phyloP scores from a whole-genome alignment of 2,797 vertebrate species.

The Limnodromus scolopaceus region DNA sequence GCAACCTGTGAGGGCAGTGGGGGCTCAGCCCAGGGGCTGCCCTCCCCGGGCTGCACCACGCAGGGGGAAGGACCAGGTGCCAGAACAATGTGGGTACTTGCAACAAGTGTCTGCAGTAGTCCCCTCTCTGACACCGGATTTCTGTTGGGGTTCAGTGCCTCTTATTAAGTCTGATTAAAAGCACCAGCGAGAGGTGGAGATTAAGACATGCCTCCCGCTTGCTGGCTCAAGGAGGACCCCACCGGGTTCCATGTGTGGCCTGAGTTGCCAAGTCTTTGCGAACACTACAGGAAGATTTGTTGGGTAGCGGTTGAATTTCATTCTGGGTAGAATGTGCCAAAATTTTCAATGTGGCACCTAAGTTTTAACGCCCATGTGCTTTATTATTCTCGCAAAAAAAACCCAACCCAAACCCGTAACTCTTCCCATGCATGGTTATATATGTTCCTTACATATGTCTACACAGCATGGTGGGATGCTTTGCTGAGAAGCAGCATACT shows the following conservation, averaged over 20 bases:
- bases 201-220: not conserved
- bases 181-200: not conserved
- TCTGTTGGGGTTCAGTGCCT: not conserved
- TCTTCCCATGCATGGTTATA: not conserved
- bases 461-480: not conserved
- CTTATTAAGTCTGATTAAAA: not conserved
- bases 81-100: not conserved
- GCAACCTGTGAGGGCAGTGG: not conserved
- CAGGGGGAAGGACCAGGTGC: not conserved
- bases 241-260: not conserved
- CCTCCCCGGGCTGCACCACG: not conserved
- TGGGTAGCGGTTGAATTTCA: not conserved
- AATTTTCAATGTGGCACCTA: not conserved
- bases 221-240: not conserved
- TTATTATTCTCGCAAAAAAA: not conserved
- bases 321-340: not conserved
- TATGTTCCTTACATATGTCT: not conserved
- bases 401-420: not conserved
- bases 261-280: not conserved
- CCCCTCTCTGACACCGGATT: not conserved
- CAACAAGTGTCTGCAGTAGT: not conserved
- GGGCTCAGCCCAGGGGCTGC: not conserved
- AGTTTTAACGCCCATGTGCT: not conserved
- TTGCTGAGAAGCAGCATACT: not conserved
- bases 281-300: not conserved